Evolutionary conservation across 2,113 vertebrate genomes (phyloP), one percentile per base, ranked within the genome.

Genomic region (Crotalus viridis): DNA sequence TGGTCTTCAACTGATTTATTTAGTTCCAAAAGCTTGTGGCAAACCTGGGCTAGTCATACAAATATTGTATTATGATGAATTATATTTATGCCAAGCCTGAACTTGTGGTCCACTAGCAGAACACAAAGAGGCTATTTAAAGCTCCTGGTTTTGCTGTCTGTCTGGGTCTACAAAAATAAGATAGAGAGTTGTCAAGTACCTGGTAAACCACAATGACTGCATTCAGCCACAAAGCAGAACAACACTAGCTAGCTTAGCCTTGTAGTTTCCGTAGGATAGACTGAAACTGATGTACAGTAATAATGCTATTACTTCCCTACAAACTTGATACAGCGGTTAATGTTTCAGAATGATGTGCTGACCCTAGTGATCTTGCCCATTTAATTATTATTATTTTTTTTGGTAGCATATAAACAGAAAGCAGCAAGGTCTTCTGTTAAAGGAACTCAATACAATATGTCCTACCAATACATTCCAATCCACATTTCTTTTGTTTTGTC

Each of bases 281-380:
- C 61, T 0, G 46, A 89, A 88, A 88, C 93, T 94, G 91, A 95
- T 88, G 87, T 0, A 94, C 46, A 86, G 89, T 87, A 1, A 91
- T 81, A 22, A 88, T 90, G 85, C 87, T 91, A 91, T 95, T 90
- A 90, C 89, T 94, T 95, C 91, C 61, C 86, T 92, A 94, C 92
- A 95, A 96, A 95, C 81, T 69, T 85, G 93, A 95, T 95, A 92
- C 19, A 94, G 90, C 4, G 92, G 93, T 91, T 93, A 97, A 97
- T 95, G 93, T 64, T 94, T n/a, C 93, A 89, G 87, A 96, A 92
- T 94, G 92, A 97, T 94, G 93, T 55, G 88, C 91, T 97, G 94
- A 96, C 92, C 94, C 88, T 88, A 52, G 4, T 64, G 89, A 89
- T 90, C 96, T 26, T 94, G 91, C 92, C 21, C 97, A 90, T 94